A percentile compares a stretch with the other conserved stretches of the same genome.
These are phyloP conservation scores for Protosalanx chinensis DNA, from an alignment of 2,797 vertebrate genomes.

Conservation along the genomic window DNA sequence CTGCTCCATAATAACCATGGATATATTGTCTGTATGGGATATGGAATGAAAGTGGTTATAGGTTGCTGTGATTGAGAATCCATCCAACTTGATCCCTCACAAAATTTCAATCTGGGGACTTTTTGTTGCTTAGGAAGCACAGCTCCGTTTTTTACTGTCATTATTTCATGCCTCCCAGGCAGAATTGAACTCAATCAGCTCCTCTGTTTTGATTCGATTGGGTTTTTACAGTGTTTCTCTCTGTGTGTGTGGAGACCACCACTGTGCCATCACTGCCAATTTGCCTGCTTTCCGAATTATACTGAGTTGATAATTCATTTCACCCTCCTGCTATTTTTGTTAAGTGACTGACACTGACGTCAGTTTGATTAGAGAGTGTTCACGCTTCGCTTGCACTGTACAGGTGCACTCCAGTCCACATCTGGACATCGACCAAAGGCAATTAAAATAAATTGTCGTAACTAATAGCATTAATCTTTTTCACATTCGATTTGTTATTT, in stretches of 20 bases:
- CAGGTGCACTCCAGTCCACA: background rate
- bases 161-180: no score
- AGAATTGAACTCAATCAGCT: background rate
- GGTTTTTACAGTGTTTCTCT: background rate
- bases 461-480: slow-evolving; percentile 21
- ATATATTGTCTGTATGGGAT: background rate
- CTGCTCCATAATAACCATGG: background rate
- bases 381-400: slow-evolving; percentile 2
- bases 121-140: no score
- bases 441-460: slow-evolving; percentile 19
- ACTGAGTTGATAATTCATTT: slow-evolving; percentile 16
- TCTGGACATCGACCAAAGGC: slow-evolving; percentile 8
- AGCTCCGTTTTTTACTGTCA: no score
- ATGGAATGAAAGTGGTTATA: background rate
- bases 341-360: slow-evolving; percentile 4
- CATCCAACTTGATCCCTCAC: background rate
- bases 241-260: background rate
- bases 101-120: background rate
- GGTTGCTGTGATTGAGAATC: background rate
- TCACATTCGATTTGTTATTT: slow-evolving; percentile 11
- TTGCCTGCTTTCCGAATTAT: slow-evolving; percentile 6
- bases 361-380: slow-evolving; percentile 17
- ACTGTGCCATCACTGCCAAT: background rate
- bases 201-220: background rate
- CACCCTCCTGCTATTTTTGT: background rate